Base-by-base conservation (phyloP, 2,113 vertebrate genomes). In the Galeopterus variegatus region DNA sequence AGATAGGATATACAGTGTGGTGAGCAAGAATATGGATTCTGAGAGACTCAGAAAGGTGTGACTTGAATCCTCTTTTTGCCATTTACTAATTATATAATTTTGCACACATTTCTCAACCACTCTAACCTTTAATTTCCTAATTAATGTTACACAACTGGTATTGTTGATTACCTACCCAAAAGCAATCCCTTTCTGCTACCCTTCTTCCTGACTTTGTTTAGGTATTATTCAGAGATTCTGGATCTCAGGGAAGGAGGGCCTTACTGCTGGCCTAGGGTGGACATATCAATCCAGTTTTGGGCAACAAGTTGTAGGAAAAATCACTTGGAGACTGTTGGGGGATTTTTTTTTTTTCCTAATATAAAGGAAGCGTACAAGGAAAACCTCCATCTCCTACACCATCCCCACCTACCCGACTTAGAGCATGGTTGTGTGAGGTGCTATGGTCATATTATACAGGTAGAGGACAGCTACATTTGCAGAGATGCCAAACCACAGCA, bases 101-200 rank as follows among this genome's bases (percentile, higher is more conserved):
- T 73, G 8, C 8, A 52, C 12, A 24, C 50, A 62, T 90, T 76
- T 84, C n/a, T 90, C 65, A 56, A 54, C 15, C 24, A 45, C 31
- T 88, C 54, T 67, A 65, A 90, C 33, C 11, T 95, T 82, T 50
- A 41, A 33, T 88, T 81, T 76, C 24, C 54, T 96, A 83, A 31
- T 45, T 45, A 91, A 65, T 13, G 48, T 11, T 69, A 36, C 1
- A 65, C 2, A 50, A 23, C 8, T 26, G 5, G 23, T 23, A 33
- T 11, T 24, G 15, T n/a, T 62, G 17, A 17, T 19, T 88, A 24
- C 48, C 33, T 54, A 26, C 2, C 4, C 54, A 26, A 54, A 72
- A 82, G 21, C 31, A 45, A 72, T 50, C 26, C 3, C 23, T 1
- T 64, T 82, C 48, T 94, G 19, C 24, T 69, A 11, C 7, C 1